Base-by-base conservation (phyloP, 2,888 invertebrate genomes). In the Clivina fossor region DNA sequence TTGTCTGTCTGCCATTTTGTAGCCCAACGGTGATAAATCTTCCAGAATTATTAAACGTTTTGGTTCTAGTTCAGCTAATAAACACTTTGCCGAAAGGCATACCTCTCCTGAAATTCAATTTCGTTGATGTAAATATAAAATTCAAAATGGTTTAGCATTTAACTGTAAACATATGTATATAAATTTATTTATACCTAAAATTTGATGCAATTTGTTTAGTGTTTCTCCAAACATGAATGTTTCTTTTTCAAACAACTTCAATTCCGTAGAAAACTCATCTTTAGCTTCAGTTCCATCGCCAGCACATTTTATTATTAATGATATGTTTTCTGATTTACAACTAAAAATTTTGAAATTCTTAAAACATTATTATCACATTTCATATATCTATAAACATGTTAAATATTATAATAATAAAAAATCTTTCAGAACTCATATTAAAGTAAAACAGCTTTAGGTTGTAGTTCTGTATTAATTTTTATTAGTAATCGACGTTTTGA, bases 181-280 rank as follows among this genome's bases (percentile, higher is more conserved):
- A 15, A 5, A 16, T 7, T 40, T n/a, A 13, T 67, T 68, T 16
- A 69, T 68, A n/a, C 73, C 74, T 37, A 75, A 67, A 20, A 75
- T 65, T 51, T 74, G 67, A 62, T 76, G 72, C 59, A 77, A 65
- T 51, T 70, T 68, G 18, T 76, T 76, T 26, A 77, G 65, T 4
- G 74, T 72, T 62, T 70, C 71, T 64, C 59, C 57, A 54, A 68
- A 78, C 70, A 78, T 76, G 60, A 73, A 71, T 16, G 71, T 71
- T 64, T 78, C 77, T 28, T 73, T 74, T 58, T 72, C 66, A 63
- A 76, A 77, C 5, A 76, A 72, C 2, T 74, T 71, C 24, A 74
- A 33, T 13, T 74, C 77, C 65, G 67, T 76, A 28, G 75, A 70
- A 28, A 76, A 70, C 5, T 68, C 65, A 32, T 73, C 72, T 15